A percentile compares a stretch with the other conserved stretches of the same genome.
Conservation (phyloP, 1,140 invertebrate genomes). For the Phenacoccus solenopsis region DNA sequence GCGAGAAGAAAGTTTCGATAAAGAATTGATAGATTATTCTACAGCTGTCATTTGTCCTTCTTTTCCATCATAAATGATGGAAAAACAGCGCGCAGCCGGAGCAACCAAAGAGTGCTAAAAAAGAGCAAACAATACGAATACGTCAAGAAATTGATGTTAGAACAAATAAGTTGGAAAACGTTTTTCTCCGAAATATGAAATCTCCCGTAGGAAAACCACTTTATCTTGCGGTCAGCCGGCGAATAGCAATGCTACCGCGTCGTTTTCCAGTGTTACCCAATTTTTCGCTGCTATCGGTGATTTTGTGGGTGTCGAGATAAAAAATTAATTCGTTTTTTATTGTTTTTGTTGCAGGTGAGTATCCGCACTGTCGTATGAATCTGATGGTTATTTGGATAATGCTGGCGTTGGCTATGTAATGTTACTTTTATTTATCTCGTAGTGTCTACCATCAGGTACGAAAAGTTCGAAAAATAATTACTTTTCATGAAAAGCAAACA, state of each 20-base stretch:
- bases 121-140: background rate
- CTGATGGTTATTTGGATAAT: background rate
- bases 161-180: background rate
- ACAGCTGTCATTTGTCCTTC: constrained; percentile 1
- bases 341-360: constrained; percentile 1
- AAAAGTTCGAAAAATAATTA: too few relatives aligned
- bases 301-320: too few relatives aligned
- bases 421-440: too few relatives aligned
- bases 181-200: background rate
- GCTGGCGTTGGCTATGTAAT: too few relatives aligned
- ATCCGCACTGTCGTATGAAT: background rate
- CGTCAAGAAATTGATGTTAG: background rate
- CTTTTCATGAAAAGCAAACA: too few relatives aligned
- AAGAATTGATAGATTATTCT: constrained; percentile 3
- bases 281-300: background rate
- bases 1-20: background rate
- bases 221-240: background rate
- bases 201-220: background rate
- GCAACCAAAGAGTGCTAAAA: background rate
- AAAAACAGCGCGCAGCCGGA: background rate
- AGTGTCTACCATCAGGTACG: too few relatives aligned
- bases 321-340: background rate
- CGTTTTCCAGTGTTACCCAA: background rate
- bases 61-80: background rate
- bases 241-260: background rate